phyloP scores from a whole-genome alignment of 1,140 invertebrate genomes.

The Hycleus cichorii region DNA sequence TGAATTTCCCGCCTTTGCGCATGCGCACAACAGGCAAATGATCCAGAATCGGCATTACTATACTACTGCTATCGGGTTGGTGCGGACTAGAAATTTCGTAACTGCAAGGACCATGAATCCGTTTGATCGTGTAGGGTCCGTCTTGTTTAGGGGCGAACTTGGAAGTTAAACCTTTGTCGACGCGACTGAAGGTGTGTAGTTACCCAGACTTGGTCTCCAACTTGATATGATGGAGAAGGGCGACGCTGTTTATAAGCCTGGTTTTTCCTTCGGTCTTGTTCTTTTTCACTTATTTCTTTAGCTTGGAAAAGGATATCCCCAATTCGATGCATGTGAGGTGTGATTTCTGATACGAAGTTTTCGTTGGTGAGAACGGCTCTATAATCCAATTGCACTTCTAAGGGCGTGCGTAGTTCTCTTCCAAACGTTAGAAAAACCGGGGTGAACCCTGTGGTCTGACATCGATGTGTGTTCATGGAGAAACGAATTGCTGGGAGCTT shows the following conservation, averaged over 20 bases:
- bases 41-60: too few relatives aligned
- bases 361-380: neutral
- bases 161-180: constrained; percentile 21
- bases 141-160: constrained; percentile 37
- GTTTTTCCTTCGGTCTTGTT: too few relatives aligned
- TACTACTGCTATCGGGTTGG: too few relatives aligned
- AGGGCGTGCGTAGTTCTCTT: constrained; percentile 32
- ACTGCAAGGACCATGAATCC: neutral
- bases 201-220: constrained; percentile 30
- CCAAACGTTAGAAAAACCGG: constrained; percentile 40
- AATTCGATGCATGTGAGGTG: constrained; percentile 2
- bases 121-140: neutral
- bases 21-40: too few relatives aligned
- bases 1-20: too few relatives aligned
- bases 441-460: constrained; percentile 38
- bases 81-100: neutral
- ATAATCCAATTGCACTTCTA: constrained; percentile 25
- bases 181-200: constrained; percentile 33
- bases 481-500: constrained; percentile 30
- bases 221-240: constrained; percentile 11
- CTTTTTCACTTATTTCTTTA: constrained; percentile 18
- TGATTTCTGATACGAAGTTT: constrained; percentile 15
- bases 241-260: too few relatives aligned
- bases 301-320: constrained; percentile 14
- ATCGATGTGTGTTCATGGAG: constrained; percentile 27